These are phyloP conservation scores for Acanthurus tractus DNA, from an alignment of 2,797 vertebrate genomes.

Conservation along the genomic window DNA sequence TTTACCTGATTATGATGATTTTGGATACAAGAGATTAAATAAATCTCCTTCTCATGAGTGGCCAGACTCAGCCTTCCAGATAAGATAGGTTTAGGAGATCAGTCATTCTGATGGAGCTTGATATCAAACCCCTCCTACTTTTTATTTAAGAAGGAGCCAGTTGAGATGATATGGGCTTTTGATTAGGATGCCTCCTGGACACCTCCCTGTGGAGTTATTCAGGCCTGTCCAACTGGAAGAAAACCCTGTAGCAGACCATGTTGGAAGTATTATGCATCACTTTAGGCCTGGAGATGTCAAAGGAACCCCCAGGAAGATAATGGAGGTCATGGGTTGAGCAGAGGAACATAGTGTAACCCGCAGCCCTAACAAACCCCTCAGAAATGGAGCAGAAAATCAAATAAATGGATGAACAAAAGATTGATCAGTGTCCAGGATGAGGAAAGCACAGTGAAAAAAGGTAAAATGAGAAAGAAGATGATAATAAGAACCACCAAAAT, in stretches of 20 bases:
- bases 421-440: neutral
- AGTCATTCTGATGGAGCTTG: too few relatives aligned
- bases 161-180: neutral
- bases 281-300: constrained; percentile 1
- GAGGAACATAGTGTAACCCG: neutral
- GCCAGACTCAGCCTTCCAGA: too few relatives aligned
- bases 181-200: constrained; percentile 8
- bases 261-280: constrained; percentile 25
- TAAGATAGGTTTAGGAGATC: too few relatives aligned
- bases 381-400: neutral
- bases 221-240: constrained; percentile 7
- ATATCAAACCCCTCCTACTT: neutral
- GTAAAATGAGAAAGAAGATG: neutral
- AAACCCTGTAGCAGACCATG: constrained; percentile 14
- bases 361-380: neutral
- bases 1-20: too few relatives aligned
- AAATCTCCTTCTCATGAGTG: too few relatives aligned
- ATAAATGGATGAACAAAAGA: neutral
- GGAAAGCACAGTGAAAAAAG: neutral
- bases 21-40: too few relatives aligned
- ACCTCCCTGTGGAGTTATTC: constrained; percentile 11
- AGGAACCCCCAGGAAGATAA: neutral
- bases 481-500: neutral
- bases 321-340: neutral
- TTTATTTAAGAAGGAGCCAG: neutral